Evolutionary conservation across 2,888 invertebrate species (phyloP), one percentile per base, ranked within the genome.

Genomic region (Chironomus riparius): DNA sequence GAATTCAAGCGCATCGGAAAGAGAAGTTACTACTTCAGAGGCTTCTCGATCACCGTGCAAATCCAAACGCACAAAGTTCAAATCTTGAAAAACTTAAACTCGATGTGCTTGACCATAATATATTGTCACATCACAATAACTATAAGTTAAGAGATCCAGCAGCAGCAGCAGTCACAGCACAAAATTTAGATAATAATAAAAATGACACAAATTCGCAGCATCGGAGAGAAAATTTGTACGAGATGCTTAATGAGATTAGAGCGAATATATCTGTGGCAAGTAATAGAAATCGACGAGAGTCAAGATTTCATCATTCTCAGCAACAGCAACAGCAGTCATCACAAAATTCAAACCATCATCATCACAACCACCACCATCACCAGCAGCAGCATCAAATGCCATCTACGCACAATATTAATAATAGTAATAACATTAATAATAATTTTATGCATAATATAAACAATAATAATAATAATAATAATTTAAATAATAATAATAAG

Each of bases 361-460:
- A 56, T 76, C 21, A 70, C 38, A 38, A 38, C 56, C 71, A 18
- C 48, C 56, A 56, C 18, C 62, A 61, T 48, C 56, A 47, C 56
- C 70, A 56, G 38, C 48, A 50, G 48, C 50, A 38, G 4, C 79
- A 80, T 68, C 80, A 80, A 71, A 78, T 56, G 78, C 21, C 80
- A 76, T 48, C 47, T 21, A 62, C 61, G 47, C 56, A 61, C 65
- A 61, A 50, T 47, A 13, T 38, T 18, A 50, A 47, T 48, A 56
- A 56, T 15, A 15, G 18, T 56, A 56, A 56, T 50, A 50, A 50
- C 15, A 50, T n/a, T 50, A 50, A 50, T 50, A 50, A n/a, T 50
- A 50, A 50, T 50, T n/a, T n/a, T 50, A 50, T n/a, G n/a, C n/a
- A 56, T 56, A 56, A 56, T 56, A 56, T 15, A 18, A 56, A 50